Evolutionary conservation across 37 sponge, comb jelly and placozoan genomes (phyloP), one percentile per base, ranked within the genome.

Genomic region (Petrosia ficiformis): DNA sequence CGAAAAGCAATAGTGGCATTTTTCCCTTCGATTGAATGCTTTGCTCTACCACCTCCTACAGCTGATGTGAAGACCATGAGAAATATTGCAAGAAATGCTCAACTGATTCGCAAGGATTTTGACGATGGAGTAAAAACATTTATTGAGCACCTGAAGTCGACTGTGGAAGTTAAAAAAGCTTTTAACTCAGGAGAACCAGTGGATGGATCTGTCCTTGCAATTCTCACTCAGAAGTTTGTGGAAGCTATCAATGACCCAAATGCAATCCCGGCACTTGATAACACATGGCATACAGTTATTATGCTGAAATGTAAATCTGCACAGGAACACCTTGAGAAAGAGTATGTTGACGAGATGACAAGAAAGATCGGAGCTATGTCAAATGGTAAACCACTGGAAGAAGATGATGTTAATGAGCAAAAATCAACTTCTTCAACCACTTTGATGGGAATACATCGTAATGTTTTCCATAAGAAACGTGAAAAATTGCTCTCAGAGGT

Each of bases 221-320:
- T 26, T 10, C 8, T 81, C 31, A 58, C 75, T 24, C 3, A 19
- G 0, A 6, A 73, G 4, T 81, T 67, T 31, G 48, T 81, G 28
- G 69, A 74, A 43, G 82, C 82, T n/a, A 57, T 81, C 24, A 81
- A 73, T 41, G 44, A 44, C 2, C 82, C 82, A 31, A 41, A 73
- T 61, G 68, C 82, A 16, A 32, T 81, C 2, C 82, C 82, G 4
- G 36, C 48, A 38, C 34, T 81, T 25, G 40, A 64, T 29, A 25
- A 65, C 29, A 64, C 73, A 58, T 81, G 82, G 82, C 57, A 81
- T 38, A 29, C 68, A 8, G 74, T 35, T 32, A 22, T 74, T 16
- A 33, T 29, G 39, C 41, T 39, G 0, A 11, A 65, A 31, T 36
- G 41, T 2, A 66, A 44, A 0, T 42, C 33, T 14, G 39, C 66